Evolutionary conservation across 2,113 vertebrate species (phyloP), one percentile per base, ranked within the genome.

Genomic region (Oryzias javanicus): DNA sequence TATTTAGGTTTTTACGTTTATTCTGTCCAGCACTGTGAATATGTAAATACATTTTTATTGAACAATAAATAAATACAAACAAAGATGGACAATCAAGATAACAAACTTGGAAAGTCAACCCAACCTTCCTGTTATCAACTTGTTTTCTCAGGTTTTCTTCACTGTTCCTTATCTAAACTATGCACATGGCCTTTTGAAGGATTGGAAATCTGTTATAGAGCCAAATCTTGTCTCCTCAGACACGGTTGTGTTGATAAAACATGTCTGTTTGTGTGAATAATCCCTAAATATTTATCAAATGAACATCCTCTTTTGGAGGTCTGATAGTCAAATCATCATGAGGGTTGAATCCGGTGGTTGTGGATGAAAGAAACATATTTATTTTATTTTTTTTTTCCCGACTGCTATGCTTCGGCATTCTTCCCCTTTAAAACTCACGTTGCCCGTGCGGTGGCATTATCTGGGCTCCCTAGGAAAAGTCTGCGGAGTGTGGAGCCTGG

Each of bases 361-460:
- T 47, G 10, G n/a, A 18, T 47, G 46, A 18, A 19, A 47, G 19
- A 47, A 47, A 2, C n/a, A 19, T n/a, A n/a, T 18, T 47, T 17
- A 7, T 10, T 19, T 19, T 47, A 15, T 47, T 44, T 17, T 19
- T 18, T 47, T n/a, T n/a, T 15, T n/a, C 5, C 12, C 6, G 6
- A 17, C 8, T 4, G 46, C 19, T 47, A 3, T 18, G 3, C 56
- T 78, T 83, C 62, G 78, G 67, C 54, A 49, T 74, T 78, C 79
- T 70, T 87, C 80, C 89, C 89, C 90, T 91, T 92, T 92, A 91
- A 91, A 78, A 76, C 49, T 42, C 60, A 70, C 74, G 80, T 64
- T 76, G 86, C 86, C 84, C 89, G 88, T 72, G 89, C 67, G 88
- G 88, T 67, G 87, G 78, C 58, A 45, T 70, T 69, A 76, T 78